Percentiles rank a stretch among this genome's conserved stretches.
Evolutionary conservation across 2,888 invertebrate genomes (phyloP).

Genomic region (Heliconius aoede): DNA sequence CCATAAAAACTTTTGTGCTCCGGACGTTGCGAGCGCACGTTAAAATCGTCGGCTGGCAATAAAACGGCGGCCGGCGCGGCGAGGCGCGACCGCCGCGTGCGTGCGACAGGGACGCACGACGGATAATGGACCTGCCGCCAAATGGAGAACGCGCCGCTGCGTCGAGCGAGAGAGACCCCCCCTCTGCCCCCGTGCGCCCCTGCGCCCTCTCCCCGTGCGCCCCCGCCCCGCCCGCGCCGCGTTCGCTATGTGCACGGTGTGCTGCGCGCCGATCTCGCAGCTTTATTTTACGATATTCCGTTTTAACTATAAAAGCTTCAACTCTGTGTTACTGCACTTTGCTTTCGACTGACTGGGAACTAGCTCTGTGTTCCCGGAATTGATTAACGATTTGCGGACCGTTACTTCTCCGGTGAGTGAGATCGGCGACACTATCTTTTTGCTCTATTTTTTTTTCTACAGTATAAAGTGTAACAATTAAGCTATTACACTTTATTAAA

Average conservation of each 20-base stretch:
- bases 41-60: constrained; percentile 84
- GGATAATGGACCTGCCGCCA: constrained; percentile 82
- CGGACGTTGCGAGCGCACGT: constrained; percentile 84
- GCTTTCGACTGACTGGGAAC: constrained; percentile 56
- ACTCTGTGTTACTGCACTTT: constrained; percentile 66
- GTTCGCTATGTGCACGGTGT: constrained; percentile 55
- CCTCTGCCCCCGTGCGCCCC: constrained; percentile 60
- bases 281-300: constrained; percentile 65
- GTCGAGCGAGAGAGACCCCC: constrained; percentile 67
- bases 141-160: constrained; percentile 81
- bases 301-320: constrained; percentile 72
- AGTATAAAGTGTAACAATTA: constrained; percentile 42
- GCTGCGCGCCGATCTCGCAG: constrained; percentile 46
- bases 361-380: constrained; percentile 60
- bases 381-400: constrained; percentile 66
- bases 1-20: constrained; percentile 84
- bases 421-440: constrained; percentile 22
- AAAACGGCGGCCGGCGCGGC: constrained; percentile 83
- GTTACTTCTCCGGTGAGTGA: constrained; percentile 63
- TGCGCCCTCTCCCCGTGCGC: constrained; percentile 74
- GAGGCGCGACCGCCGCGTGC: constrained; percentile 76
- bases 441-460: constrained; percentile 46
- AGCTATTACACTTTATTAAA: too few relatives aligned
- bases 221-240: constrained; percentile 71
- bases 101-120: constrained; percentile 74